A percentile compares a stretch with the other conserved stretches of the same genome.
These are phyloP conservation scores for Rhadina sibilatrix DNA, from an alignment of 2,113 vertebrate species.

Conservation along the genomic window DNA sequence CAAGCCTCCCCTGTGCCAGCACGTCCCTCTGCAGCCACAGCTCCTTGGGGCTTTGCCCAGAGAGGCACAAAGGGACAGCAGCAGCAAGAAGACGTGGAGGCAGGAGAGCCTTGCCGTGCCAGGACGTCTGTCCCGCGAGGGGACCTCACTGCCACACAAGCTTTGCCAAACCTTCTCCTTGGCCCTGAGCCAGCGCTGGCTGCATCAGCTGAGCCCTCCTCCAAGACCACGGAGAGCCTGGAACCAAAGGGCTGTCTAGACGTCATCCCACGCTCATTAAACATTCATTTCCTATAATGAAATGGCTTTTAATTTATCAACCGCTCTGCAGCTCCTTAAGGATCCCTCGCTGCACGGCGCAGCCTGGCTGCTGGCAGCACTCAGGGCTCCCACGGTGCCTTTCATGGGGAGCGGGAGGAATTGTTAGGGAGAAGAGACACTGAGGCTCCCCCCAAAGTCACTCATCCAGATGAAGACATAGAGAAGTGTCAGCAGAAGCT, in stretches of 20 bases:
- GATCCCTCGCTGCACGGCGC: fast-evolving
- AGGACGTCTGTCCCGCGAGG: fast-evolving
- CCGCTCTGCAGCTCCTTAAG: background rate
- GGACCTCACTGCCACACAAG: background rate
- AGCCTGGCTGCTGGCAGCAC: background rate
- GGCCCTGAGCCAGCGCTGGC: background rate
- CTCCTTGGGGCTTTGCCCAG: slow-evolving; percentile 2
- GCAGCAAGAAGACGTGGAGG: background rate
- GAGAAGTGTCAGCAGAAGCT: background rate
- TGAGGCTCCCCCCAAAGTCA: background rate
- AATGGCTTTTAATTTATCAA: slow-evolving; percentile 59
- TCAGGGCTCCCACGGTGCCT: fast-evolving
- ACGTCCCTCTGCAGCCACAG: background rate
- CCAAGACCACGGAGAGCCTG: background rate
- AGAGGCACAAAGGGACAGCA: background rate
- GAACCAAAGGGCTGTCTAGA: slow-evolving; percentile 9
- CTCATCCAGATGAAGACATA: background rate
- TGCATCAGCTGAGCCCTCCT: background rate
- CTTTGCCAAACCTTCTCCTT: background rate
- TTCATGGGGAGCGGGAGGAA: background rate
- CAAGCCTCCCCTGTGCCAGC: background rate
- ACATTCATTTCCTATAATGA: slow-evolving; percentile 64
- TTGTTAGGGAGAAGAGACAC: background rate
- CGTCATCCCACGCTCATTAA: slow-evolving; percentile 56
- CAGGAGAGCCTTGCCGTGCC: background rate